Conservation (phyloP, 2,888 invertebrate species). For the Drosophila villosipedis region DNA sequence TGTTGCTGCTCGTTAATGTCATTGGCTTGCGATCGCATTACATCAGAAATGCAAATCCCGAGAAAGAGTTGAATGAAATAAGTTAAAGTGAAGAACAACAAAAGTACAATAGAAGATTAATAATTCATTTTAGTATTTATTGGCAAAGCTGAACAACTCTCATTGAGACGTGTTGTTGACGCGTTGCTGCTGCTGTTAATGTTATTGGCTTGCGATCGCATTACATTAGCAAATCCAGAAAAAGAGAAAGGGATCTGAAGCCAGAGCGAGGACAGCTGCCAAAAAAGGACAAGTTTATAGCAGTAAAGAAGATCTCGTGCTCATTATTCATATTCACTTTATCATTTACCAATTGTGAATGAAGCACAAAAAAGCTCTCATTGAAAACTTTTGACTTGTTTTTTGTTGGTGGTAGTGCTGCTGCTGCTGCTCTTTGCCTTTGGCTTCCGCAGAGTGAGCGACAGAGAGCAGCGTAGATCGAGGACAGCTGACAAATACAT, state of each 20-base stretch:
- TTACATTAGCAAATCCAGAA: slow-evolving; percentile 28
- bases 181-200: slow-evolving; percentile 30
- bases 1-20: slow-evolving; percentile 42
- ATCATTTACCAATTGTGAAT: not conserved
- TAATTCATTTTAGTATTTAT: not conserved
- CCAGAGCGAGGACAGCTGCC: not conserved
- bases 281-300: not conserved
- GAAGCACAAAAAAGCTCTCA: not conserved
- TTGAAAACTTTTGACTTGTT: slow-evolving; percentile 2
- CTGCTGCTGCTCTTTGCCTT: slow-evolving; percentile 1
- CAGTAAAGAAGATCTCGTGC: not conserved
- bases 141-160: not conserved
- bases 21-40: slow-evolving; percentile 57
- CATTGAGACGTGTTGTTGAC: not conserved
- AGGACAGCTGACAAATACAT: not conserved
- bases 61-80: not conserved
- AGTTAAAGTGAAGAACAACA: not conserved
- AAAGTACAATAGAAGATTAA: not conserved
- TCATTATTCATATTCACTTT: not conserved
- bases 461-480: not conserved
- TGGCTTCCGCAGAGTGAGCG: not conserved
- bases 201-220: slow-evolving; percentile 53
- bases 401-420: not conserved
- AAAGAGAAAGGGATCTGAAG: not conserved
- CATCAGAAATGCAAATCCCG: slow-evolving; percentile 15